Evolutionary conservation across 2,888 invertebrate species (phyloP), one percentile per base, ranked within the genome.

Genomic region (Perizoma affinitatum): DNA sequence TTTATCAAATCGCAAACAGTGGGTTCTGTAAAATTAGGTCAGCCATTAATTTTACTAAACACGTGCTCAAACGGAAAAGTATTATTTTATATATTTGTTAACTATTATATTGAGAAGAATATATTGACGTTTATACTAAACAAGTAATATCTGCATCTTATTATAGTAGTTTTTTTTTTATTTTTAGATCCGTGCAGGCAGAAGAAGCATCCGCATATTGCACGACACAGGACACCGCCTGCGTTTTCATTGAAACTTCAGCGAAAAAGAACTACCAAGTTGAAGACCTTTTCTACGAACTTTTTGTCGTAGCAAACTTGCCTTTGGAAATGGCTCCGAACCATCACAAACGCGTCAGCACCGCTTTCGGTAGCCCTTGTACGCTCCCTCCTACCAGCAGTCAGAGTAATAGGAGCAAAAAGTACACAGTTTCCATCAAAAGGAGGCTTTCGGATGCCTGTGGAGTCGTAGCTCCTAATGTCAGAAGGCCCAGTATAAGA

Each of bases 321-420:
- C 97, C 97, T 0, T 87, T 96, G 73, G 97, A 97, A 90, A 97
- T 97, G 97, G 96, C 97, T 22, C 96, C 96, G 0, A 96, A 97
- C 76, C 96, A 97, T 80, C 97, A 97, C 84, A 95, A 96, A 75
- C 94, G 96, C 61, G 96, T 97, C 46, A 95, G 95, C 73, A 95
- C 95, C 9, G 95, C 95, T 6, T 96, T 96, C 68, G 95, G 96
- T 5, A 95, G 96, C 58, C 96, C 96, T 0, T 96, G 96, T 68
- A 96, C 96, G 6, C 80, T 96, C 67, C 96, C 96, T 1, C 95
- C 95, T 0, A 95, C 95, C 0, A 93, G 95, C 67, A 93, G 94
- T 38, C 94, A 94, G 65, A 92, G 93, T 46, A 95, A 93, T 79
- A 93, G 94, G 73, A 93, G 94, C 77, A 96, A 96, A 80, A 95